Evolutionary conservation across 2,797 vertebrate species (phyloP).

Genomic region (Acanthornis magna): DNA sequence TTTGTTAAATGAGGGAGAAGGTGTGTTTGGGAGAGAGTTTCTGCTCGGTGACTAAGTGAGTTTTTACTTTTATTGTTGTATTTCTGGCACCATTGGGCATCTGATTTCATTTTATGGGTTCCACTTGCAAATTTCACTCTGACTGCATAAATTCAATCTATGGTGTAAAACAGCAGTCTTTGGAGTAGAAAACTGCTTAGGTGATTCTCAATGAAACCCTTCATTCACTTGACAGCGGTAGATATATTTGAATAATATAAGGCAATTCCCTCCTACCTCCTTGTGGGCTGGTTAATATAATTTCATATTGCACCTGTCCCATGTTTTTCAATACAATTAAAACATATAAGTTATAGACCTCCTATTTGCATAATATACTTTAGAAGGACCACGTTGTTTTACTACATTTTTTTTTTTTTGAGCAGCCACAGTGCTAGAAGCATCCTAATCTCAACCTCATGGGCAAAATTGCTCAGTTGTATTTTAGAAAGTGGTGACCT

Average conservation of each 20-base stretch:
- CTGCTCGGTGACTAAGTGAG: not conserved
- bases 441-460: not conserved
- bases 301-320: not conserved
- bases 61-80: not conserved
- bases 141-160: not conserved
- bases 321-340: not conserved
- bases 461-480: accelerated
- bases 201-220: not conserved
- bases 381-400: not conserved
- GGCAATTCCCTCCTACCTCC: not conserved
- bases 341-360: not conserved
- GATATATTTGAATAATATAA: not conserved
- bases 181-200: not conserved
- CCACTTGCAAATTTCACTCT: not conserved
- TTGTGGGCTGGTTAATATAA: not conserved
- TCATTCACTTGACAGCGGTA: not conserved
- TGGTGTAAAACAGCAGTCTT: not conserved
- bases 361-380: not conserved
- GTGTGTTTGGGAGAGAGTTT: not conserved
- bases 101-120: not conserved
- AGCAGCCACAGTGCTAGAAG: not conserved
- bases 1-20: not conserved
- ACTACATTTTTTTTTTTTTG: not conserved
- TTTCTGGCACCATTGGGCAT: not conserved
- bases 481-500: not conserved